Evolutionary conservation across 2,888 invertebrate species (phyloP).

Genomic region (Ceratothoa steindachneri): DNA sequence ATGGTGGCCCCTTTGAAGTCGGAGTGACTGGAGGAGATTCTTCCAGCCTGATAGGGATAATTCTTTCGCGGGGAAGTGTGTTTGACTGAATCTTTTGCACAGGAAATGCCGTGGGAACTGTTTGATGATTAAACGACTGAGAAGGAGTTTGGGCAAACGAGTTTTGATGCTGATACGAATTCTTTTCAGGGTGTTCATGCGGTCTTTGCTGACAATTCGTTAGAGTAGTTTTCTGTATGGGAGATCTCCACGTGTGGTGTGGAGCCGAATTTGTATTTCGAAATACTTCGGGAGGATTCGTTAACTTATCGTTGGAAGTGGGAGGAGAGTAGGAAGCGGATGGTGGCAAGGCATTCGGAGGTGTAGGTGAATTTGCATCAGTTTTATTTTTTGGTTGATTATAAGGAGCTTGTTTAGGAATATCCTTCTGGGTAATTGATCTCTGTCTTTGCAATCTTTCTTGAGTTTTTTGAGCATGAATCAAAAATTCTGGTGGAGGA

Average conservation of each 20-base stretch:
- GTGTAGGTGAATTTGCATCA: not conserved
- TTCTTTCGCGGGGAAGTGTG: not conserved
- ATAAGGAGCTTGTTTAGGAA: not conserved
- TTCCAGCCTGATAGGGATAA: conserved; percentile 11
- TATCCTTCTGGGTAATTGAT: not conserved
- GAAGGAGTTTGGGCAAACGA: not conserved
- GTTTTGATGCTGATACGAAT: conserved; percentile 12
- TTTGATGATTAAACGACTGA: not conserved
- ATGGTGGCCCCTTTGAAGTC: not conserved
- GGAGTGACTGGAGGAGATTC: not conserved
- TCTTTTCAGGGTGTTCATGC: not conserved
- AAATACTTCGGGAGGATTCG: not conserved
- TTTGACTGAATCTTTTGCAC: not conserved
- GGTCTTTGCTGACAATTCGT: conserved; percentile 20
- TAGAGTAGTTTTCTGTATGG: not conserved
- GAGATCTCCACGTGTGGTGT: not conserved
- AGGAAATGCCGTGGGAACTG: not conserved
- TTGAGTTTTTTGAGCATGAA: conserved; percentile 14
- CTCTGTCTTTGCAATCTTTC: conserved; percentile 22
- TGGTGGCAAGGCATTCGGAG: not conserved
- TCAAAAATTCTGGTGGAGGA: conserved; percentile 35
- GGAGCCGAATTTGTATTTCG: not conserved
- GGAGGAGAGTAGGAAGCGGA: not conserved
- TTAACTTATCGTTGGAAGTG: too few species aligned
- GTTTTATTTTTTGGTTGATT: not conserved